Conservation (phyloP, 2,888 invertebrate species). For the Mythimna impura region DNA sequence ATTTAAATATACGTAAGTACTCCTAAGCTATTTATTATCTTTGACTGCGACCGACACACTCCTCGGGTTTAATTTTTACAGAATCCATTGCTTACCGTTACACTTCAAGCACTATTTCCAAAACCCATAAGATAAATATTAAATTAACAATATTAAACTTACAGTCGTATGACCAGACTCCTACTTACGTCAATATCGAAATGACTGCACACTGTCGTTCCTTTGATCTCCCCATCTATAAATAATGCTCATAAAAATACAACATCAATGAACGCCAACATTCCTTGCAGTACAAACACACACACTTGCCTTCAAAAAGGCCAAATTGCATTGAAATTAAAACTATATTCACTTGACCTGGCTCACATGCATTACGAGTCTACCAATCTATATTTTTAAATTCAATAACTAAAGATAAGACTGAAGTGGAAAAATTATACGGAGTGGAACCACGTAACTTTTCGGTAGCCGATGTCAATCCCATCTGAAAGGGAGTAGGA, state of each 20-base stretch:
- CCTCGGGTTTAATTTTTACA: neutral
- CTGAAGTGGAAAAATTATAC: slow-evolving; percentile 6
- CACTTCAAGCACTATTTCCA: neutral
- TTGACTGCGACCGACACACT: neutral
- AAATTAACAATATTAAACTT: neutral
- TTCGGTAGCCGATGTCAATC: too few relatives aligned
- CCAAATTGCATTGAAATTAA: slow-evolving; percentile 33
- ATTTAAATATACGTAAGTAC: neutral
- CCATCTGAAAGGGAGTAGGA: too few relatives aligned
- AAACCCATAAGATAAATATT: too few relatives aligned
- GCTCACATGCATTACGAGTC: slow-evolving; percentile 21
- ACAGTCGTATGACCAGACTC: slow-evolving; percentile 13
- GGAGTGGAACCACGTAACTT: neutral
- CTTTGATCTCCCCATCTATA: slow-evolving; percentile 45
- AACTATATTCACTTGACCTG: slow-evolving; percentile 37
- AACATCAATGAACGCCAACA: slow-evolving; percentile 43
- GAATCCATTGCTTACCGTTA: neutral
- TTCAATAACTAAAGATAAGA: slow-evolving; percentile 3
- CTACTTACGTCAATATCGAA: slow-evolving; percentile 5
- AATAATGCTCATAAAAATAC: slow-evolving; percentile 45
- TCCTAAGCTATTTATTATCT: neutral
- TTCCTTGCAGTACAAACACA: slow-evolving; percentile 11
- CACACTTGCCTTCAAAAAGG: slow-evolving; percentile 49
- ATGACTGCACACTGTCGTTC: slow-evolving; percentile 6
- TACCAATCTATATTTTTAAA: slow-evolving; percentile 36